Evolutionary conservation across 2,888 invertebrate genomes (phyloP).

Genomic region (Hylaea fasciaria): DNA sequence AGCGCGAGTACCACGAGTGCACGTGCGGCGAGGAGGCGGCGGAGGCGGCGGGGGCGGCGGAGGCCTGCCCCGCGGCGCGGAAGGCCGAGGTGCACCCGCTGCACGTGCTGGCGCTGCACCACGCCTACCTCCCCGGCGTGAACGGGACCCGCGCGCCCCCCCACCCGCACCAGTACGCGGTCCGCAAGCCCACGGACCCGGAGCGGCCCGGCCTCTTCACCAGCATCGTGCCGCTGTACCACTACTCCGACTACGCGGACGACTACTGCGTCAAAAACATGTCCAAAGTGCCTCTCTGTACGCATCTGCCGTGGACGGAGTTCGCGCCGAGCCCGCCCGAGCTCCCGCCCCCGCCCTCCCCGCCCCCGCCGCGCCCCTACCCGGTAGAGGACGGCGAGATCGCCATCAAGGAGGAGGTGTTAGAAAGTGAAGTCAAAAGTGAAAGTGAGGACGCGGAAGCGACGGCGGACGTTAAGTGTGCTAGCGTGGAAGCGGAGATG

Average conservation of each 20-base stretch:
- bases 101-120: constrained; percentile 83
- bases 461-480: constrained; percentile 7
- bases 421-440: constrained; percentile 7
- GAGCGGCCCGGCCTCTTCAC: constrained; percentile 68
- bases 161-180: constrained; percentile 71
- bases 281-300: constrained; percentile 66
- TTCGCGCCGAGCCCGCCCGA: constrained; percentile 73
- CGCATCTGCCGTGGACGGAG: constrained; percentile 67
- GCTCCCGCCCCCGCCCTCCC: constrained; percentile 67
- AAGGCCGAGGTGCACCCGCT: constrained; percentile 71
- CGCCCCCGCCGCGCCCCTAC: constrained; percentile 68
- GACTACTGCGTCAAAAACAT: constrained; percentile 77
- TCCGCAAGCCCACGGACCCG: constrained; percentile 60
- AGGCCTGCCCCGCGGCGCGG: constrained; percentile 66
- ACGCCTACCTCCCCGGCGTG: constrained; percentile 82
- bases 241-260: constrained; percentile 80
- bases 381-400: constrained; percentile 48
- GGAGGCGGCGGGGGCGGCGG: constrained; percentile 48
- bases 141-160: constrained; percentile 85
- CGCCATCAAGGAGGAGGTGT: constrained; percentile 21
- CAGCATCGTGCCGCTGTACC: constrained; percentile 75
- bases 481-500: constrained; percentile 46
- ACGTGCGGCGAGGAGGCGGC: constrained; percentile 59
- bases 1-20: constrained; percentile 61
- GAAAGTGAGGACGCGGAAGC: constrained; percentile 3